Evolutionary conservation across 2,888 invertebrate genomes (phyloP).

Genomic region (Clanis bilineata): DNA sequence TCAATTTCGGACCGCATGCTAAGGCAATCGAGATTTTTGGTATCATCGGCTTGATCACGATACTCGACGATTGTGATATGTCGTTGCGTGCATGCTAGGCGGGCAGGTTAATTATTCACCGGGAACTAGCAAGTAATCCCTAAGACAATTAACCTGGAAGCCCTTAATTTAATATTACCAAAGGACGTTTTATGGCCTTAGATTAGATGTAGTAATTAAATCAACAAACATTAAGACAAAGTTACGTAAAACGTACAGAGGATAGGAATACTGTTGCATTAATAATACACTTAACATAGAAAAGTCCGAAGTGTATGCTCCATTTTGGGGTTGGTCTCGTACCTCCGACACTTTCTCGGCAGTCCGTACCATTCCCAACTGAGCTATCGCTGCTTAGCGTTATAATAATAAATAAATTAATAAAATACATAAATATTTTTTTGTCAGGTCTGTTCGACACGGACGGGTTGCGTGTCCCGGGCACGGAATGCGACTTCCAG

Average conservation of each 20-base stretch:
- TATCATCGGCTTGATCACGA: too few relatives aligned
- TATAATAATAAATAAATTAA: too few relatives aligned
- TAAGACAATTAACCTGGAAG: conserved; percentile 51
- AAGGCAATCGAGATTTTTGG: too few relatives aligned
- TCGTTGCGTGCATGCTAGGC: too few relatives aligned
- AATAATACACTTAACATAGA: neutral
- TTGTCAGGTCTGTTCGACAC: conserved; percentile 89
- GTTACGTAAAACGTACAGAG: conserved; percentile 25
- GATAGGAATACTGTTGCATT: conserved; percentile 26
- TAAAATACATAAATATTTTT: too few relatives aligned
- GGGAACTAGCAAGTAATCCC: conserved; percentile 10
- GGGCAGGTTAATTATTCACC: neutral
- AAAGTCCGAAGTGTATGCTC: too few relatives aligned
- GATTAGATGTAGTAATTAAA: conserved; percentile 43
- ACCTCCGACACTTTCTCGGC: too few relatives aligned
- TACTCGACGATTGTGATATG: too few relatives aligned
- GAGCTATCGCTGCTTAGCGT: too few relatives aligned
- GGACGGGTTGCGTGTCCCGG: conserved; percentile 87
- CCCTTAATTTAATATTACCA: conserved; percentile 54
- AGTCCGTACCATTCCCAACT: too few relatives aligned
- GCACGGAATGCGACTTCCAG: conserved; percentile 92
- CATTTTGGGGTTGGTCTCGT: too few relatives aligned
- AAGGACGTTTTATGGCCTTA: conserved; percentile 44
- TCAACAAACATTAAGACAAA: conserved; percentile 41
- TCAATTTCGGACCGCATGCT: too few relatives aligned